Percentiles rank a stretch among this genome's conserved stretches.
Conservation (phyloP, 2,797 vertebrate genomes). For the Ciconia nigra region DNA sequence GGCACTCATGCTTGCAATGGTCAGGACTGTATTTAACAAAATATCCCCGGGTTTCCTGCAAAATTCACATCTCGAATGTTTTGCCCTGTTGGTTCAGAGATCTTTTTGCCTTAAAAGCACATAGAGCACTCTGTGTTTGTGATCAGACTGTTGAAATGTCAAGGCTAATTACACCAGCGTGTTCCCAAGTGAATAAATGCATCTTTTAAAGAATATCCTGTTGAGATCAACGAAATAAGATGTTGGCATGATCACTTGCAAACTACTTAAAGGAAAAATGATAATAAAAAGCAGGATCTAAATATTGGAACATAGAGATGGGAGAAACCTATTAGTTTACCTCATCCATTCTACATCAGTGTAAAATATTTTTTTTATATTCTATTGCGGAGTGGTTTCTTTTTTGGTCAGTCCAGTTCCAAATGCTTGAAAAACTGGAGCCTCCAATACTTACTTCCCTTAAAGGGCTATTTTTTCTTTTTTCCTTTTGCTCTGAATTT, state of each 20-base stretch:
- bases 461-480: background rate
- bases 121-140: constrained; percentile 58
- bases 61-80: constrained; percentile 51
- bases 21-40: constrained; percentile 33
- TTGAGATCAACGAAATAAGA: constrained; percentile 45
- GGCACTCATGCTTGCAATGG: constrained; percentile 17
- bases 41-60: constrained; percentile 18
- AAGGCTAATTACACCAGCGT: constrained; percentile 46
- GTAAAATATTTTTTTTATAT: background rate
- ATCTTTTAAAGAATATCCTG: constrained; percentile 52
- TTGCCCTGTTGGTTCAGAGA: constrained; percentile 15
- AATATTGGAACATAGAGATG: background rate
- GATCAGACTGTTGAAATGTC: constrained; percentile 62
- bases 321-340: background rate
- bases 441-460: background rate
- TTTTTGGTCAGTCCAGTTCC: background rate
- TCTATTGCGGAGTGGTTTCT: background rate
- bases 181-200: constrained; percentile 52
- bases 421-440: background rate
- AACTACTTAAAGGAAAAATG: constrained; percentile 48
- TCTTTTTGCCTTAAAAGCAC: constrained; percentile 72
- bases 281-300: constrained; percentile 31
- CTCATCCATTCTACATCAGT: background rate
- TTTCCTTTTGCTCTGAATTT: background rate
- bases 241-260: constrained; percentile 42